Conservation (phyloP, 2,113 vertebrate species). For the Mustelus asterias region DNA sequence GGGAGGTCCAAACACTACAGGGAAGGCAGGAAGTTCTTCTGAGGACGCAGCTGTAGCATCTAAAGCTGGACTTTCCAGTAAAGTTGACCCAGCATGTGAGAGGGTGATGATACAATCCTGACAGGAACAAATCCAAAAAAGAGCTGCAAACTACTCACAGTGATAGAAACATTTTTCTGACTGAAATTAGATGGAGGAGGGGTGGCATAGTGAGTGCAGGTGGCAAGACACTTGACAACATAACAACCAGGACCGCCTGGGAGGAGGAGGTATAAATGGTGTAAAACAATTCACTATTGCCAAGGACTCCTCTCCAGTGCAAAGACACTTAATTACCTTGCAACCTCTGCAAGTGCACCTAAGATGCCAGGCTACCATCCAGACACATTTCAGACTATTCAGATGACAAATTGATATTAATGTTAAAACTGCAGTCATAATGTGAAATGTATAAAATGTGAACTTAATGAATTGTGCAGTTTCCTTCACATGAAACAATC, state of each 20-base stretch:
- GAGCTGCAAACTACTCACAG: not conserved
- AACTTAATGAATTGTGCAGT: conserved; percentile 1
- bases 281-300: not conserved
- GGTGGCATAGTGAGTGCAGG: not conserved
- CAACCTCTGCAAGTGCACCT: not conserved
- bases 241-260: not conserved
- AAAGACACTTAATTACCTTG: not conserved
- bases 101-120: not conserved
- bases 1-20: not conserved
- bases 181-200: not conserved
- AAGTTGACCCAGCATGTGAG: not conserved
- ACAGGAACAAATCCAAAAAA: not conserved
- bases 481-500: conserved; percentile 23
- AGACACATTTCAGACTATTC: not conserved
- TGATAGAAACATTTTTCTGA: not conserved
- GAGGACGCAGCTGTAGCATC: not conserved
- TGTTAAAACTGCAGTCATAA: not conserved
- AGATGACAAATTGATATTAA: not conserved
- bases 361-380: not conserved
- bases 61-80: not conserved
- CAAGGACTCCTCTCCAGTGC: not conserved
- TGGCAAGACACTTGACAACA: not conserved
- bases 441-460: not conserved
- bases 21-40: not conserved
- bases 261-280: not conserved